Conservation (phyloP, 92 coral and sea anemone species). For the Porites evermanni region DNA sequence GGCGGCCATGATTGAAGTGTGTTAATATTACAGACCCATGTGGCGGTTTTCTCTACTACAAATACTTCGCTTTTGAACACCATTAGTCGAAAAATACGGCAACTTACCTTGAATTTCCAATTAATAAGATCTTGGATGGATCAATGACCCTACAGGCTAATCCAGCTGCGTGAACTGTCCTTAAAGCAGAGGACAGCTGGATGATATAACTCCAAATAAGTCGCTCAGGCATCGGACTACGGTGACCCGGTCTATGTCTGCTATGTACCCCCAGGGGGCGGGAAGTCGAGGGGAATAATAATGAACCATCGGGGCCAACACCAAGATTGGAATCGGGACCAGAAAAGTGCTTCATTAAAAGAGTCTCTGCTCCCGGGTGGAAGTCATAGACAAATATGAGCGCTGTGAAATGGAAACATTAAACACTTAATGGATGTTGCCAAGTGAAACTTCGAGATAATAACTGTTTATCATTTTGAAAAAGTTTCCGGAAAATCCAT, state of each 20-base stretch:
- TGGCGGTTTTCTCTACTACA: no score
- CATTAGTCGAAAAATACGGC: no score
- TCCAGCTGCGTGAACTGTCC: slow-evolving; percentile 92
- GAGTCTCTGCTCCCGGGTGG: slow-evolving; percentile 97
- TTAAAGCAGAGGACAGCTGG: slow-evolving; percentile 94
- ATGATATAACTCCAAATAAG: slow-evolving; percentile 98
- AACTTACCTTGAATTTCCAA: slow-evolving; percentile 91
- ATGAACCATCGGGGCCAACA: slow-evolving; percentile 84
- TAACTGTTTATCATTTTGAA: no score
- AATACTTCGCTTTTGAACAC: no score
- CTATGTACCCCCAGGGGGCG: slow-evolving; percentile 71
- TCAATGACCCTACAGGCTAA: slow-evolving; percentile 98
- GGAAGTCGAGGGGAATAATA: slow-evolving; percentile 77
- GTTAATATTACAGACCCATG: no score
- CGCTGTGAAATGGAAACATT: slow-evolving; percentile 55
- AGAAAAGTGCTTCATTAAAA: slow-evolving; percentile 89
- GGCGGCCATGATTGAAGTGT: no score
- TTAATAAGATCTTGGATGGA: slow-evolving; percentile 95
- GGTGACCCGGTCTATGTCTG: slow-evolving; percentile 80
- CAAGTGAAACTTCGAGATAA: no score
- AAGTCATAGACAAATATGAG: slow-evolving; percentile 94
- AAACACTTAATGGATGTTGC: no score
- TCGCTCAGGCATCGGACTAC: slow-evolving; percentile 95
- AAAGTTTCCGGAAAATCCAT: no score
- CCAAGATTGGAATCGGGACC: slow-evolving; percentile 88